These are phyloP conservation scores for Mactra quadrangularis DNA, from an alignment of 1,140 invertebrate species.

Conservation along the genomic window DNA sequence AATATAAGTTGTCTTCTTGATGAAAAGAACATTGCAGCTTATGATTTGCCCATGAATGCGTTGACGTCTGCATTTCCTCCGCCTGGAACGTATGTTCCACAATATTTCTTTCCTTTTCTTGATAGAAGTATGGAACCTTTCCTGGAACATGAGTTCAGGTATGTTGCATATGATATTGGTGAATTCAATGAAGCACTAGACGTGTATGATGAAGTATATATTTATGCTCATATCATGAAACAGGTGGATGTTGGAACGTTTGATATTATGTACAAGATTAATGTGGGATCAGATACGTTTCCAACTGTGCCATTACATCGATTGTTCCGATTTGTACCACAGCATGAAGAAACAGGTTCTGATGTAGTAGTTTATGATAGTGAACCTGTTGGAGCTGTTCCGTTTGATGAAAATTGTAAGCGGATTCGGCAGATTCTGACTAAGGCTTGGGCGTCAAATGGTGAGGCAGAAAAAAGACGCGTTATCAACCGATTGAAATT, in stretches of 20 bases:
- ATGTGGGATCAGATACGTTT: background rate
- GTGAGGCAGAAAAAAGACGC: slow-evolving; percentile 68
- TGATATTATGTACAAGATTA: slow-evolving; percentile 15
- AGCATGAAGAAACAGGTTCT: slow-evolving; percentile 19
- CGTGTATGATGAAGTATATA: slow-evolving; percentile 5
- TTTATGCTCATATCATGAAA: slow-evolving; percentile 46
- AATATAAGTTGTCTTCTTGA: background rate
- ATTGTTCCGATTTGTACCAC: slow-evolving; percentile 22
- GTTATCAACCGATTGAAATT: slow-evolving; percentile 75
- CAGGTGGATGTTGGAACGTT: background rate
- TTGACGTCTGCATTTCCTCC: background rate
- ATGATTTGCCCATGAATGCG: background rate
- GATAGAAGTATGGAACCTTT: slow-evolving; percentile 34
- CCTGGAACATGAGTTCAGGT: slow-evolving; percentile 32
- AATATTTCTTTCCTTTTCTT: slow-evolving; percentile 46
- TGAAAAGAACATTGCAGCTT: background rate
- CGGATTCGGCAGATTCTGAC: slow-evolving; percentile 18
- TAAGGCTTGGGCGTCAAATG: slow-evolving; percentile 69
- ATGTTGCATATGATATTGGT: slow-evolving; percentile 36
- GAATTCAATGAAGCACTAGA: background rate
- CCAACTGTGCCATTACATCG: slow-evolving; percentile 47
- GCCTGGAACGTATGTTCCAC: slow-evolving; percentile 15
- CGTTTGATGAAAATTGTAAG: slow-evolving; percentile 49
- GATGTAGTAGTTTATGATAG: slow-evolving; percentile 24
- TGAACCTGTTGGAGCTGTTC: slow-evolving; percentile 13